Evolutionary conservation across 2,113 vertebrate species (phyloP).

Genomic region (Pygoscelis antarcticus): DNA sequence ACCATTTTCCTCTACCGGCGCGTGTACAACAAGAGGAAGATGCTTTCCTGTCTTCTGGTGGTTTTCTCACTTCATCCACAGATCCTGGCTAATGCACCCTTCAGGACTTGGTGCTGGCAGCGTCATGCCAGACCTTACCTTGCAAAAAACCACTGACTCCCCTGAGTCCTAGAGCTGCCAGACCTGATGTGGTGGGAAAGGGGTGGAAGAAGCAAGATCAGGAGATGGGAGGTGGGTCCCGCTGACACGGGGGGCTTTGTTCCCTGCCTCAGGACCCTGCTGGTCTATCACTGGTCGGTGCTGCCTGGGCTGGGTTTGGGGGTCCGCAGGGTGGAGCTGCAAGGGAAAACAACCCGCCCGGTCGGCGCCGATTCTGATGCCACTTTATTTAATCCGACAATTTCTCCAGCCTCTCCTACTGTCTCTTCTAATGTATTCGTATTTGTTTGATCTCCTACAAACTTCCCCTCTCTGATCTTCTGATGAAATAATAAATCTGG

Average conservation of each 20-base stretch:
- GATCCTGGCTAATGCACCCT: too few species aligned
- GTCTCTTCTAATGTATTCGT: slow-evolving; percentile 57
- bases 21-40: rapidly evolving
- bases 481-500: slow-evolving; percentile 69
- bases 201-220: neutral
- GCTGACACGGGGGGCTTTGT: neutral
- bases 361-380: neutral
- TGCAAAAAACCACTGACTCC: neutral
- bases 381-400: slow-evolving; percentile 12
- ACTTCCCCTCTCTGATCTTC: slow-evolving; percentile 59
- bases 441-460: slow-evolving; percentile 72
- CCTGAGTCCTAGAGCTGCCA: neutral
- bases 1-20: rapidly evolving
- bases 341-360: neutral
- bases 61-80: neutral
- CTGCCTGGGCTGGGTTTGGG: neutral
- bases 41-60: neutral
- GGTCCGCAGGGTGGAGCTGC: neutral
- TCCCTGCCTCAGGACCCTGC: neutral
- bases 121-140: too few species aligned
- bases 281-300: neutral
- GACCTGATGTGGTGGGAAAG: neutral
- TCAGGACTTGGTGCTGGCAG: neutral
- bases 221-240: neutral
- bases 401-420: slow-evolving; percentile 41